Conservation (phyloP, 2,797 vertebrate species). For the Podargus strigoides region DNA sequence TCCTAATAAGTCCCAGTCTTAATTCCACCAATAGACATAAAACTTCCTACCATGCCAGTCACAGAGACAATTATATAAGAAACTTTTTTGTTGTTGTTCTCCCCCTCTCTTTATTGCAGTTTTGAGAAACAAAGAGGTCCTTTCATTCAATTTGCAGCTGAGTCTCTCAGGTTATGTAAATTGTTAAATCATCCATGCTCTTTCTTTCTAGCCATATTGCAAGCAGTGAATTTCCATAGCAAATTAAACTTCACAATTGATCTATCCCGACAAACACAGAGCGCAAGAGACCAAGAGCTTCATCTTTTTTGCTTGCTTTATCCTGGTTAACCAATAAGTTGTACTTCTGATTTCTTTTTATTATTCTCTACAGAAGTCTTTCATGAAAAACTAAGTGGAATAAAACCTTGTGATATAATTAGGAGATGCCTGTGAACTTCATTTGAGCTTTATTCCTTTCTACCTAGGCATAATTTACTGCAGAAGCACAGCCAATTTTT, state of each 20-base stretch:
- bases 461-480: not conserved
- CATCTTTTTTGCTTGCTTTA: not conserved
- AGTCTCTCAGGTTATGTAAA: constrained; percentile 59
- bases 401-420: constrained; percentile 32
- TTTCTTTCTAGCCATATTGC: constrained; percentile 29
- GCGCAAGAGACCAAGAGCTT: not conserved
- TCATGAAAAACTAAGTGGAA: constrained; percentile 4
- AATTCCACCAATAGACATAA: constrained; percentile 3
- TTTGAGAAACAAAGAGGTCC: constrained; percentile 14
- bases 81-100: not conserved
- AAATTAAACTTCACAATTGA: constrained; percentile 8
- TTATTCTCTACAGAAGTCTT: no score
- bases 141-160: constrained; percentile 27
- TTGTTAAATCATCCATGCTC: constrained; percentile 41
- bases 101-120: not conserved
- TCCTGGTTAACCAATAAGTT: not conserved
- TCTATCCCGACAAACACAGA: not conserved
- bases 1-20: not conserved
- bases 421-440: not conserved
- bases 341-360: no score
- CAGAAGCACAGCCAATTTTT: not conserved
- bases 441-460: not conserved
- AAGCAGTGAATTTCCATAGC: constrained; percentile 48
- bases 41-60: not conserved
- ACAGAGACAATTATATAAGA: constrained; percentile 8